Evolutionary conservation across 2,888 invertebrate genomes (phyloP).

Genomic region (Volucella zonaria): DNA sequence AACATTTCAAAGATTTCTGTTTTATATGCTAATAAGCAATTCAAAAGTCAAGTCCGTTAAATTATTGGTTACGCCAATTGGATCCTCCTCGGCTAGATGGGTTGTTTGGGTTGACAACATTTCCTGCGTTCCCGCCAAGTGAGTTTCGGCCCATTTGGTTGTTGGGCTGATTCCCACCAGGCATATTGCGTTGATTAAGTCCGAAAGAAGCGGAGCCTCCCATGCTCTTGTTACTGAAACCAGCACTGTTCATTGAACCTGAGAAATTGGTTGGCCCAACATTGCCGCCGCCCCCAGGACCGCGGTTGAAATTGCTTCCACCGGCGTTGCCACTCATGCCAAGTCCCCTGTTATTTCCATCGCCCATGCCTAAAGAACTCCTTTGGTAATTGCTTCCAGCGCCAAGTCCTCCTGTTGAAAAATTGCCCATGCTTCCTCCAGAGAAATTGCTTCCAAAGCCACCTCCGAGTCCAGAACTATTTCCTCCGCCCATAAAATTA

Average conservation of each 20-base stretch:
- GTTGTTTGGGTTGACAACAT: slow-evolving; percentile 33
- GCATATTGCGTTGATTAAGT: too few species aligned
- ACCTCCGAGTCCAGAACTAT: neutral
- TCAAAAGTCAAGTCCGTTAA: neutral
- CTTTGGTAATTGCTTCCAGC: slow-evolving; percentile 20
- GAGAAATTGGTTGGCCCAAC: slow-evolving; percentile 4
- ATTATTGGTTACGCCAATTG: slow-evolving; percentile 62
- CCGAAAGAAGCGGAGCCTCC: slow-evolving; percentile 23
- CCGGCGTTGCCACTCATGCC: neutral
- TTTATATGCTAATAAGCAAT: neutral
- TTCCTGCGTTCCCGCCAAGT: slow-evolving; percentile 11
- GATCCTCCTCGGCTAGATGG: slow-evolving; percentile 35
- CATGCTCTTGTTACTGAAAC: slow-evolving; percentile 30
- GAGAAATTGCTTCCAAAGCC: slow-evolving; percentile 33
- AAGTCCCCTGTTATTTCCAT: slow-evolving; percentile 5
- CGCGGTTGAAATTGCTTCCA: slow-evolving; percentile 31
- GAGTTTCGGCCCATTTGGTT: slow-evolving; percentile 11
- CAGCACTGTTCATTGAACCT: slow-evolving; percentile 2
- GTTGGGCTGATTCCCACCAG: slow-evolving; percentile 17
- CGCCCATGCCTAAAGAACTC: slow-evolving; percentile 19
- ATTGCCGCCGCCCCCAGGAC: neutral
- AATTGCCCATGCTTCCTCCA: slow-evolving; percentile 35
- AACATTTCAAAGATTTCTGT: neutral
- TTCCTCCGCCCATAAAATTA: slow-evolving; percentile 14
- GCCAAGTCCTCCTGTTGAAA: slow-evolving; percentile 11